A percentile compares a stretch with the other conserved stretches of the same genome.
Conservation (phyloP, 2,888 invertebrate species). For the Mamestra brassicae region DNA sequence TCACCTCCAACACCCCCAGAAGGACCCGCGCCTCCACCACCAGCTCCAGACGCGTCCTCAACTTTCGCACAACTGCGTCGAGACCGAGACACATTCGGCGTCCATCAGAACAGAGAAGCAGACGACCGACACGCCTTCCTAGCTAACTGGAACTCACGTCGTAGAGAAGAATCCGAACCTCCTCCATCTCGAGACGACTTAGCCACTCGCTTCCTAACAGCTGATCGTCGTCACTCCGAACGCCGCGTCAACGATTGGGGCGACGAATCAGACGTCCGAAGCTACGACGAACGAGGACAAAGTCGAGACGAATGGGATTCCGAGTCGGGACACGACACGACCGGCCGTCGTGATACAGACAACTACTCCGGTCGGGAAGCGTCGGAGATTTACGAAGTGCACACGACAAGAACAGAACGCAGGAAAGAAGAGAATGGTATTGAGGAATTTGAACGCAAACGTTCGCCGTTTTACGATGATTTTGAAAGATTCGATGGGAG, state of each 20-base stretch:
- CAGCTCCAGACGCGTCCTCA: slow-evolving; percentile 89
- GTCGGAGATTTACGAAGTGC: slow-evolving; percentile 88
- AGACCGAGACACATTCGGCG: slow-evolving; percentile 94
- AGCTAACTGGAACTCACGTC: slow-evolving; percentile 88
- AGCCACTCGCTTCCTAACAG: slow-evolving; percentile 85
- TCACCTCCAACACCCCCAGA: slow-evolving; percentile 91
- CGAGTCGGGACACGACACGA: slow-evolving; percentile 83
- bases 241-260: slow-evolving; percentile 84
- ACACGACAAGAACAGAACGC: slow-evolving; percentile 81
- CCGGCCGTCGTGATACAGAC: slow-evolving; percentile 80
- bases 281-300: slow-evolving; percentile 81
- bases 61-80: slow-evolving; percentile 93
- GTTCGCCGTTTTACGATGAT: slow-evolving; percentile 85
- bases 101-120: slow-evolving; percentile 92
- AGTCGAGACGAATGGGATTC: slow-evolving; percentile 89
- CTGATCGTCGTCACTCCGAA: slow-evolving; percentile 80
- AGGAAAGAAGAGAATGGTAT: slow-evolving; percentile 83
- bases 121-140: slow-evolving; percentile 90
- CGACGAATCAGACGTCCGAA: slow-evolving; percentile 83
- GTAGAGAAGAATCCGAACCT: slow-evolving; percentile 84
- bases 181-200: slow-evolving; percentile 79
- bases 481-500: slow-evolving; percentile 88
- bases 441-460: slow-evolving; percentile 83
- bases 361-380: slow-evolving; percentile 85
- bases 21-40: slow-evolving; percentile 92